A percentile compares a stretch with the other conserved stretches of the same genome.
Evolutionary conservation across 2,888 invertebrate species (phyloP).

Genomic region (Pharmacophagus antenor): DNA sequence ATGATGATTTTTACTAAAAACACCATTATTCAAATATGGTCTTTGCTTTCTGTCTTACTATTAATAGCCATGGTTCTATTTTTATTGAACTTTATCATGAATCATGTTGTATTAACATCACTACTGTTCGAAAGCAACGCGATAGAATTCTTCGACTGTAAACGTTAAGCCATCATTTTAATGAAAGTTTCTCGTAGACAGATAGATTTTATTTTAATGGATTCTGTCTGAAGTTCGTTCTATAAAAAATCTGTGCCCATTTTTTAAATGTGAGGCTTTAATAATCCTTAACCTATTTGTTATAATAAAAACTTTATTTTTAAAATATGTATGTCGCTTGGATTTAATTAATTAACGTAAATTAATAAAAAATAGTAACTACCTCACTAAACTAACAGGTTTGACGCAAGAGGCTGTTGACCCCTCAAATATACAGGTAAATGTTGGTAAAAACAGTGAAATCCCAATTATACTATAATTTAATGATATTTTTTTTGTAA

Average conservation of each 20-base stretch:
- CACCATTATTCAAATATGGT: too few relatives aligned
- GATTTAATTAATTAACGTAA: constrained; percentile 8
- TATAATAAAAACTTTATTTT: constrained; percentile 3
- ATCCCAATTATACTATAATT: background rate
- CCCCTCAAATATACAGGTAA: background rate
- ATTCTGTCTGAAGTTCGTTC: constrained; percentile 15
- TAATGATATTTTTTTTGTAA: too few relatives aligned
- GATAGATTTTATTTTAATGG: constrained; percentile 23
- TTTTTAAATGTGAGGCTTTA: constrained; percentile 16
- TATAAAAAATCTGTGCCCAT: constrained; percentile 23
- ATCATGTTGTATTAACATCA: too few relatives aligned
- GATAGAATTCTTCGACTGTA: background rate
- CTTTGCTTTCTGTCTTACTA: too few relatives aligned
- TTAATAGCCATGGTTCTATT: too few relatives aligned
- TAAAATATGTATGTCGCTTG: background rate
- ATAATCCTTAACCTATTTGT: constrained; percentile 22
- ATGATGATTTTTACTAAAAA: too few relatives aligned
- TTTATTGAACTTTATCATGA: too few relatives aligned
- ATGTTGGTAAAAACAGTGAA: background rate
- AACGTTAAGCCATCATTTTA: constrained; percentile 13
- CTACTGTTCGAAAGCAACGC: background rate
- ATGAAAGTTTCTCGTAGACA: constrained; percentile 19
- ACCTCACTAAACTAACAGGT: background rate
- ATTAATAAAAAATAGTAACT: background rate
- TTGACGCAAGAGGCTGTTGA: background rate